Base-by-base conservation (phyloP, 1,140 invertebrate genomes). In the Calephelis nemesis region DNA sequence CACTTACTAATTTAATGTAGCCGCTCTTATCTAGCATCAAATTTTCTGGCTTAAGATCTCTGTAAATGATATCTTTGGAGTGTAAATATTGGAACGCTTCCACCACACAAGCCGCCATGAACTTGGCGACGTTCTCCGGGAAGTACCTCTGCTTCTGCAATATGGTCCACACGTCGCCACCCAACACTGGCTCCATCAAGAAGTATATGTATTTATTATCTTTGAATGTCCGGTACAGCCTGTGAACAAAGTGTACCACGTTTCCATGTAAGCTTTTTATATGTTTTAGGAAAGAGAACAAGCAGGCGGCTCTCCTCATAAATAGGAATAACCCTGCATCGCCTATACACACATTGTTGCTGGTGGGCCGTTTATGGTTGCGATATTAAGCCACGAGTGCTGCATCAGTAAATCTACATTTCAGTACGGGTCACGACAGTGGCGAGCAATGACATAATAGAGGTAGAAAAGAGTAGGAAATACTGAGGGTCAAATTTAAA, bases 131-230 rank as follows among this genome's bases (percentile, higher is more conserved):
- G 47, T 93, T 92, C 74, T 99, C 98, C 74, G 98, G 95, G 86
- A 99, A 99, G 79, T 94, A 95, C 42, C 96, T 94, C 68, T 96
- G 94, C 76, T 95, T 95, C 68, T 95, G 94, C 40, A 99, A 93
- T 13, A 99, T 95, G 9, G 98, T 99, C 98, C 98, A 99, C 9
- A 99, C 94, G 90, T 99, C 98, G 12, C 99, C 99, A 7, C 98
- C 98, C 50, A 99, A 93, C 86, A 98, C 98, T 0, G 97, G 95
- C 92, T 99, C 99, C 95, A 99, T 96, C 48, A 99, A 89, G 93
- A 99, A 98, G 87, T 99, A 99, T 7, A 99, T 94, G 87, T 98
- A 99, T 84, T 99, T 99, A 62, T 93, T 94, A 91, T 99, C 98
- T 84, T 97, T 97, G 88, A 97, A 99, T 2, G 98, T 99, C 71